These are phyloP conservation scores for Salvator merianae DNA, from an alignment of 2,113 vertebrate species.

Conservation along the genomic window DNA sequence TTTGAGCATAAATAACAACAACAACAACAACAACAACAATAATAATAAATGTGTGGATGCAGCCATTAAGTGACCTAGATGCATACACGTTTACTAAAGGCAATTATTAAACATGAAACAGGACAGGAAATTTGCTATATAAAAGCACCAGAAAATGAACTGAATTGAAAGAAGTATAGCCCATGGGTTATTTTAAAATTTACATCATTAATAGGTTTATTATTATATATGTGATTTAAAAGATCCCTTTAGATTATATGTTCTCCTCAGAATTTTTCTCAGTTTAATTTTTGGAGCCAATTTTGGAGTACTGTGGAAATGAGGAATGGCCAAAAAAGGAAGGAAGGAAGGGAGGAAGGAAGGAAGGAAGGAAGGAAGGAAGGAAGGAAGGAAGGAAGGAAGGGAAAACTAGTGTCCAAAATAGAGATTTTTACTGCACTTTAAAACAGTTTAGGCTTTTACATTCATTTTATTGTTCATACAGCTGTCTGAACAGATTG, in stretches of 20 bases:
- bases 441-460: conserved; percentile 63
- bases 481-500: conserved; percentile 71
- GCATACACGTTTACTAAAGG: neutral
- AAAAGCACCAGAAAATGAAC: neutral
- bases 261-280: conserved; percentile 51
- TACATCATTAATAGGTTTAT: neutral
- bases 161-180: neutral
- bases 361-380: conserved; percentile 32
- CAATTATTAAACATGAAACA: neutral
- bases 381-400: conserved; percentile 16
- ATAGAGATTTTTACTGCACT: conserved; percentile 59
- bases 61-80: too few relatives aligned
- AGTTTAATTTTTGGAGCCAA: conserved; percentile 49
- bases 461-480: conserved; percentile 63
- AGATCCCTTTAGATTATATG: neutral
- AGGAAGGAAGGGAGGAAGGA: conserved; percentile 55
- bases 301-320: conserved; percentile 62
- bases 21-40: too few relatives aligned
- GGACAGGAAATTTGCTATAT: neutral
- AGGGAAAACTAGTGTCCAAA: conserved; percentile 59
- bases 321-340: conserved; percentile 46
- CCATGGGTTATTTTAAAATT: neutral
- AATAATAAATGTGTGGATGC: too few relatives aligned
- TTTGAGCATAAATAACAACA: too few relatives aligned
- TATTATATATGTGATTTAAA: neutral